phyloP scores from a whole-genome alignment of 2,113 vertebrate species.

The Rafetus swinhoei region DNA sequence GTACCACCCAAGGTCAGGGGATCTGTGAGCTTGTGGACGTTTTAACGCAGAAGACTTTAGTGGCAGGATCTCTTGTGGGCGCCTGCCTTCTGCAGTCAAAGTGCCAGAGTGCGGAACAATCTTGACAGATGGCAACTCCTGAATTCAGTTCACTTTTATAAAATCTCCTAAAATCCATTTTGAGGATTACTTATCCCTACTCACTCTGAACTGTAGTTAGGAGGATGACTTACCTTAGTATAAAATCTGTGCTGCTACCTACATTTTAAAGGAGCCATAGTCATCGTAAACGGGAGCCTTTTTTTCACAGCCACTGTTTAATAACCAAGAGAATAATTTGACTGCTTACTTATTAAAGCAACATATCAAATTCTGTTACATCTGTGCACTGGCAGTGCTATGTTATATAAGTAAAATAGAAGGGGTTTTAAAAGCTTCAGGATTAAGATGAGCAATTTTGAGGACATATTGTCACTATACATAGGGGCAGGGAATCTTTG shows the following conservation, averaged over 20 bases:
- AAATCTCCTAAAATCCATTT: neutral
- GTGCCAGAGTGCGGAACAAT: no score
- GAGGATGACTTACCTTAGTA: neutral
- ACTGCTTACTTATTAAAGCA: neutral
- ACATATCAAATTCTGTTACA: neutral
- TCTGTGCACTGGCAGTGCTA: neutral
- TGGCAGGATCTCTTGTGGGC: no score
- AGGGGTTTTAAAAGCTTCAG: neutral
- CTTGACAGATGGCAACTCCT: neutral
- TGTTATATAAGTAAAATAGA: neutral
- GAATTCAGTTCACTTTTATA: neutral
- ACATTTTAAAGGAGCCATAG: neutral
- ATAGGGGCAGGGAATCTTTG: neutral
- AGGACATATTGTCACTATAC: neutral
- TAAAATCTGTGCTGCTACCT: neutral
- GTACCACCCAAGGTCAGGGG: no score
- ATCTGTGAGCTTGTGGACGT: no score
- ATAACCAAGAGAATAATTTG: neutral
- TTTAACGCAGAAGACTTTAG: no score
- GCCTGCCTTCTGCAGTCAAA: no score
- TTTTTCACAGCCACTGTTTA: neutral
- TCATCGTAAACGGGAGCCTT: neutral
- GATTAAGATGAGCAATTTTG: neutral
- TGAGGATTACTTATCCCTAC: neutral
- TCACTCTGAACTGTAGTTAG: neutral